Evolutionary conservation across 2,888 invertebrate species (phyloP).

Genomic region (Nephrocerus scutellatus): DNA sequence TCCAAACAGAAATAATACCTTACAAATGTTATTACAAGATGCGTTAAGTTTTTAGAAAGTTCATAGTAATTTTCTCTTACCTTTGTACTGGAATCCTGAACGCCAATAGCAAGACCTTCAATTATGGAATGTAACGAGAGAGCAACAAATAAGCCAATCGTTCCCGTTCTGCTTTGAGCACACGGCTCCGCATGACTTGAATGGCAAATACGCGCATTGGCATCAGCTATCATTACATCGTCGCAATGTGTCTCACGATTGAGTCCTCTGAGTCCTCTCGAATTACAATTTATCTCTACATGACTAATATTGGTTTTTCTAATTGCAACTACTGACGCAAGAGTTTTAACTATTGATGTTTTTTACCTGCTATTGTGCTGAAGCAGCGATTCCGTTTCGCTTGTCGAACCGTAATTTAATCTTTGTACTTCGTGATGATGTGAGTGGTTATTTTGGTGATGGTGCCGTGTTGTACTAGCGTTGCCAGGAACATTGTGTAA

Average conservation of each 20-base stretch:
- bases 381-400: background rate
- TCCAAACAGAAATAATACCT: slow-evolving; percentile 60
- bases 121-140: slow-evolving; percentile 70
- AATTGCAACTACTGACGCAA: too few relatives aligned
- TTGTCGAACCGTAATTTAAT: slow-evolving; percentile 2
- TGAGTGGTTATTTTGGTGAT: slow-evolving; percentile 5
- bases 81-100: slow-evolving; percentile 59
- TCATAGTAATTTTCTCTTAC: too few relatives aligned
- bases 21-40: too few relatives aligned
- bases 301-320: too few relatives aligned
- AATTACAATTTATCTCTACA: too few relatives aligned
- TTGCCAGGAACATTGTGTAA: slow-evolving; percentile 22
- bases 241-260: slow-evolving; percentile 21
- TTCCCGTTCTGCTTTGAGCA: slow-evolving; percentile 55
- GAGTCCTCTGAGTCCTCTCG: too few relatives aligned
- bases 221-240: slow-evolving; percentile 31
- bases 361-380: too few relatives aligned
- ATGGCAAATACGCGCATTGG: slow-evolving; percentile 52
- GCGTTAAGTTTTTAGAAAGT: too few relatives aligned
- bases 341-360: too few relatives aligned
- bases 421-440: background rate
- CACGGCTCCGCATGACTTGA: slow-evolving; percentile 63
- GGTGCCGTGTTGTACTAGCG: slow-evolving; percentile 14
- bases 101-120: slow-evolving; percentile 75
- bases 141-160: slow-evolving; percentile 63